phyloP scores from a whole-genome alignment of 2,888 invertebrate species.

The Parapristionchus giblindavisi region DNA sequence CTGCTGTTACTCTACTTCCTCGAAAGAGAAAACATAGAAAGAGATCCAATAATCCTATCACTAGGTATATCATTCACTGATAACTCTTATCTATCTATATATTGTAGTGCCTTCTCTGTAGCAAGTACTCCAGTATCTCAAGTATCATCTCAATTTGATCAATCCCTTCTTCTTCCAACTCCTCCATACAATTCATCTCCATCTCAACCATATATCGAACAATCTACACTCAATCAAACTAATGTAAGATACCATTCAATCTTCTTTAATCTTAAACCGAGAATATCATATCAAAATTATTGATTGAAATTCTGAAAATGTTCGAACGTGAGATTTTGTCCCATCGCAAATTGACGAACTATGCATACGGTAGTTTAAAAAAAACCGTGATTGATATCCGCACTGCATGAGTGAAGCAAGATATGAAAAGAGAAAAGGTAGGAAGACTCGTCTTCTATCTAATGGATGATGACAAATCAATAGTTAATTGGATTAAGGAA shows the following conservation, averaged over 20 bases:
- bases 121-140: slow-evolving; percentile 60
- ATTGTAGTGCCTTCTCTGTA: slow-evolving; percentile 58
- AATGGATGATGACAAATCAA: neutral
- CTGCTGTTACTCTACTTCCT: slow-evolving; percentile 38
- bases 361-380: no score
- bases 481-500: neutral
- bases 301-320: no score
- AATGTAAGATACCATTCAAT: no score
- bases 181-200: no score
- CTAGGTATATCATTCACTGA: neutral
- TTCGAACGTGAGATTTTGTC: no score
- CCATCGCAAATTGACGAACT: no score
- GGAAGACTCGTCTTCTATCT: slow-evolving; percentile 7
- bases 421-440: neutral
- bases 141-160: slow-evolving; percentile 49
- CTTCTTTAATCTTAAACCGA: no score
- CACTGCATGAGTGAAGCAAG: no score
- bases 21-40: slow-evolving; percentile 41
- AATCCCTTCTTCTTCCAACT: slow-evolving; percentile 8
- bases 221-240: no score
- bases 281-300: no score
- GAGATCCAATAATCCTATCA: slow-evolving; percentile 38
- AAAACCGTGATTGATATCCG: no score
- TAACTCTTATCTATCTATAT: neutral
- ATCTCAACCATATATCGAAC: no score